Percentiles rank a stretch among this genome's conserved stretches.
Evolutionary conservation across 2,797 vertebrate species (phyloP).

Genomic region (Yasuhikotakia modesta): DNA sequence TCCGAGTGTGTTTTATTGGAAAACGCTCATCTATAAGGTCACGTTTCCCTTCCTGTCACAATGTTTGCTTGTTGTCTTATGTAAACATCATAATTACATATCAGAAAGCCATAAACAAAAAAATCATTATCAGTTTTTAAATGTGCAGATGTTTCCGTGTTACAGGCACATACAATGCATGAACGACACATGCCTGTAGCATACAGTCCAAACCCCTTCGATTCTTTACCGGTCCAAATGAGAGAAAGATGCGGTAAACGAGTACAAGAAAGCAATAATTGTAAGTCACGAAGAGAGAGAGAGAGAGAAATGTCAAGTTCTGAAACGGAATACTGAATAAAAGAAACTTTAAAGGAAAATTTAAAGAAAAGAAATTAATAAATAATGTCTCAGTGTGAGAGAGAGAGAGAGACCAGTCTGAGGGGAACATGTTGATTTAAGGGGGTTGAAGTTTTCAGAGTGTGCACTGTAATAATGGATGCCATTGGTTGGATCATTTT

Average conservation of each 20-base stretch:
- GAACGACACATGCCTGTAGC: slow-evolving; percentile 35
- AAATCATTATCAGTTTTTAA: slow-evolving; percentile 4
- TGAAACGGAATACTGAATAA: slow-evolving; percentile 31
- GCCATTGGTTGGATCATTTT: slow-evolving; percentile 73
- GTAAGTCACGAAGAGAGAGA: slow-evolving; percentile 25
- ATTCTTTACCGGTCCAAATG: neutral
- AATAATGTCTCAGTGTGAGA: slow-evolving; percentile 12
- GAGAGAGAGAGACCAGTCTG: neutral
- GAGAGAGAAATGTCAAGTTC: slow-evolving; percentile 37
- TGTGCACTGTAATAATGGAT: slow-evolving; percentile 78
- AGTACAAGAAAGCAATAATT: slow-evolving; percentile 20
- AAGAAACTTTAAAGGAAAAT: neutral
- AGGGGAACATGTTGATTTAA: slow-evolving; percentile 44
- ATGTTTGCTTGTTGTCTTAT: slow-evolving; percentile 3
- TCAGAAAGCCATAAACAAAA: slow-evolving; percentile 53
- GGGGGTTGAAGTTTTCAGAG: slow-evolving; percentile 59
- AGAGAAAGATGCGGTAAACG: neutral
- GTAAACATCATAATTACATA: slow-evolving; percentile 42
- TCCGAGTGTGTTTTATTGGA: slow-evolving; percentile 30
- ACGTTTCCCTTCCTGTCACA: neutral
- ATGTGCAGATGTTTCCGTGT: slow-evolving; percentile 1
- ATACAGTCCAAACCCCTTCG: slow-evolving; percentile 4
- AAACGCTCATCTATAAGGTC: neutral
- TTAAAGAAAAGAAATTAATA: slow-evolving; percentile 11
- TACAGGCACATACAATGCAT: slow-evolving; percentile 39